Percentiles rank a stretch among this genome's conserved stretches.
Conservation (phyloP, 2,797 vertebrate genomes). For the Telmatherina bonti region DNA sequence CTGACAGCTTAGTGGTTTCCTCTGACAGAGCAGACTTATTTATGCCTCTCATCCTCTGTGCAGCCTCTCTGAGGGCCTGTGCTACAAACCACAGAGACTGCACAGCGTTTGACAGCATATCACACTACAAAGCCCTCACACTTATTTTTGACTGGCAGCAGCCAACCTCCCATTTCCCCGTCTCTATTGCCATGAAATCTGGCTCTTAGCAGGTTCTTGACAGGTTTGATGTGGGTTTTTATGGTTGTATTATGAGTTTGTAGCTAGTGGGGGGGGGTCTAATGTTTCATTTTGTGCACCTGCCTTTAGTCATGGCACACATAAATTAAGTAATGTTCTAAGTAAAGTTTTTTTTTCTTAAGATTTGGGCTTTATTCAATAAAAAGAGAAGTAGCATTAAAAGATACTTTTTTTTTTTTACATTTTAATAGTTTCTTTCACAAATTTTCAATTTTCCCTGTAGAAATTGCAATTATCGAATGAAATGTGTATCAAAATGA, state of each 20-base stretch:
- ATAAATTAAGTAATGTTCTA: conserved; percentile 10
- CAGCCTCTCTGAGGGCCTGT: conserved; percentile 62
- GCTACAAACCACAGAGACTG: conserved; percentile 70
- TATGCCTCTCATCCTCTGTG: conserved; percentile 70
- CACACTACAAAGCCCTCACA: conserved; percentile 70
- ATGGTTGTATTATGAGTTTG: conserved; percentile 41
- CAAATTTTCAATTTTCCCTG: not conserved
- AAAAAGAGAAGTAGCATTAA: conserved; percentile 1
- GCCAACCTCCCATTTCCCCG: conserved; percentile 63
- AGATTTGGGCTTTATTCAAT: conserved; percentile 15
- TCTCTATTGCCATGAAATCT: conserved; percentile 50
- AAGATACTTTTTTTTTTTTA: not conserved
- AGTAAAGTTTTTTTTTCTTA: conserved; percentile 7
- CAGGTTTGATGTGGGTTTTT: conserved; percentile 50
- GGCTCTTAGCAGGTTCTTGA: conserved; percentile 52
- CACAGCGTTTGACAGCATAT: conserved; percentile 67
- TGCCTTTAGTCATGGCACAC: conserved; percentile 24
- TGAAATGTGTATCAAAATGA: conserved; percentile 1
- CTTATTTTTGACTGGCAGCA: conserved; percentile 73
- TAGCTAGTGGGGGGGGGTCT: conserved; percentile 13
- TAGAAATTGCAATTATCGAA: not conserved
- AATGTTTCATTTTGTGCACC: conserved; percentile 29
- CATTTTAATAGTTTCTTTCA: not conserved
- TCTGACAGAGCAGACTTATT: conserved; percentile 76
- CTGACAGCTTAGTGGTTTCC: conserved; percentile 74